Conservation (phyloP, 2,888 invertebrate genomes). For the Apeira syringaria region DNA sequence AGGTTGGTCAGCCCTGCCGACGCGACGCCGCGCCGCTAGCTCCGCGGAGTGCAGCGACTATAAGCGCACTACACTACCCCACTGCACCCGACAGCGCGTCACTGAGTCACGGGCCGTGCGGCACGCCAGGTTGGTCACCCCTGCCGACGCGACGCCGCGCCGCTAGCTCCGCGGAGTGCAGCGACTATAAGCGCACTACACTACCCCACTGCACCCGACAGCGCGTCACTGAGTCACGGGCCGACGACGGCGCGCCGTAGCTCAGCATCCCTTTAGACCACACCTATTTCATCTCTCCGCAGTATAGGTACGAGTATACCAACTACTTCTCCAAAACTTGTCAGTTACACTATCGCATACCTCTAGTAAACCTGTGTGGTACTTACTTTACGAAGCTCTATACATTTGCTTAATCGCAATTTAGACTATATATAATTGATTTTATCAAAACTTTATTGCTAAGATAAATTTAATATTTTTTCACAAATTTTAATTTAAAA, state of each 20-base stretch:
- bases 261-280: constrained; percentile 77
- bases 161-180: constrained; percentile 79
- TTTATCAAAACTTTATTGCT: constrained; percentile 80
- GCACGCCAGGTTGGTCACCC: too few species aligned
- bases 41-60: constrained; percentile 27
- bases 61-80: constrained; percentile 24
- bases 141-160: constrained; percentile 62
- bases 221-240: constrained; percentile 5
- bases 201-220: constrained; percentile 6
- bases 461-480: constrained; percentile 58
- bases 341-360: constrained; percentile 65
- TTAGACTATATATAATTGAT: constrained; percentile 81
- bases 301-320: constrained; percentile 49
- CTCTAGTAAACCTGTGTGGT: constrained; percentile 77
- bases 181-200: constrained; percentile 24
- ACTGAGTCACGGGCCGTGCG: constrained; percentile 40
- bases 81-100: not conserved
- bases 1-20: too few species aligned
- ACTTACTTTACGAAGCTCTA: constrained; percentile 82
- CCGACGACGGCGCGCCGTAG: constrained; percentile 70
- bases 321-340: constrained; percentile 54
- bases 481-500: constrained; percentile 57
- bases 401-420: constrained; percentile 80
- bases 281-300: constrained; percentile 80
- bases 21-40: too few species aligned